These are phyloP conservation scores for Diloba caeruleocephala DNA, from an alignment of 2,888 invertebrate species.

Conservation along the genomic window DNA sequence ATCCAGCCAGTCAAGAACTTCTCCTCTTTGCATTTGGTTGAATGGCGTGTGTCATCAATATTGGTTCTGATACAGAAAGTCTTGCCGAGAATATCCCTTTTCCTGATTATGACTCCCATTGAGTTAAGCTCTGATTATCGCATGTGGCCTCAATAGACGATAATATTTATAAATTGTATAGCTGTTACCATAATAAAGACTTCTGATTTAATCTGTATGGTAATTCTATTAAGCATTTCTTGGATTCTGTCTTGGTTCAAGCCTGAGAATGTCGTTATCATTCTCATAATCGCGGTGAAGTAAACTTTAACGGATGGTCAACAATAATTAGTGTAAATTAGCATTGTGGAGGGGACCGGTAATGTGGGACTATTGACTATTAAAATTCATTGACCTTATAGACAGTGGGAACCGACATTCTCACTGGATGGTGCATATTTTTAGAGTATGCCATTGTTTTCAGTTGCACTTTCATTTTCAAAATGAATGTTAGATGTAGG, in stretches of 20 bases:
- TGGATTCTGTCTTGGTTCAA: constrained; percentile 42
- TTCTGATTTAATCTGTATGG: constrained; percentile 54
- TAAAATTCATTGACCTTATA: constrained; percentile 28
- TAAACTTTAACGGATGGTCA: constrained; percentile 35
- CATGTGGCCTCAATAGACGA: constrained; percentile 59
- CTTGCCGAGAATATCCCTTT: constrained; percentile 68
- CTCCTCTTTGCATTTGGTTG: constrained; percentile 22
- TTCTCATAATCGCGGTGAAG: constrained; percentile 44
- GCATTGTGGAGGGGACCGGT: constrained; percentile 28
- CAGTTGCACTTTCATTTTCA: not conserved
- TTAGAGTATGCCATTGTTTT: not conserved
- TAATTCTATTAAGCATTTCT: constrained; percentile 49
- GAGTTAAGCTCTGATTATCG: constrained; percentile 64
- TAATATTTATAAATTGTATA: constrained; percentile 53
- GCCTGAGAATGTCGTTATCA: constrained; percentile 58
- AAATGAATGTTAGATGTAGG: too few relatives aligned
- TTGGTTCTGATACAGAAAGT: constrained; percentile 54
- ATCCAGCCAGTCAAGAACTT: constrained; percentile 50
- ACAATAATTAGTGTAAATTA: constrained; percentile 42
- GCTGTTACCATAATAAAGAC: constrained; percentile 50
- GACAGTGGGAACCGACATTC: constrained; percentile 11
- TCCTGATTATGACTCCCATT: constrained; percentile 61
- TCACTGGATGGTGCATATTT: constrained; percentile 1
- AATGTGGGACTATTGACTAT: constrained; percentile 23
- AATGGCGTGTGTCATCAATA: constrained; percentile 34